Percentiles rank a stretch among this genome's conserved stretches.
These are phyloP conservation scores for Ophion slaviceki DNA, from an alignment of 2,888 invertebrate genomes.

Conservation along the genomic window DNA sequence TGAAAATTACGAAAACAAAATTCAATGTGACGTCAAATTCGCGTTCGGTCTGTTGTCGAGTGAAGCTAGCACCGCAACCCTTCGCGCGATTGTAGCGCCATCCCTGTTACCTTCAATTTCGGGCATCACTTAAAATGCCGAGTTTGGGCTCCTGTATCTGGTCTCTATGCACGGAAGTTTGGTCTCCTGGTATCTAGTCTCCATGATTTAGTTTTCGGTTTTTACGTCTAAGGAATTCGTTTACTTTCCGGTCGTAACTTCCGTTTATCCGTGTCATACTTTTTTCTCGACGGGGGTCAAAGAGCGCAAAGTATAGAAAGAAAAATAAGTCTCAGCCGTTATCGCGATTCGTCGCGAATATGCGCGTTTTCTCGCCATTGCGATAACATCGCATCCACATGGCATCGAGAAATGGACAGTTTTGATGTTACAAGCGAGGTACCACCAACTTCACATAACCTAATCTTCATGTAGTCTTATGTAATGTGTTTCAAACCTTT, in stretches of 20 bases:
- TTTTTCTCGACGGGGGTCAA: neutral
- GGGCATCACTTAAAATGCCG: no score
- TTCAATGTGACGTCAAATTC: no score
- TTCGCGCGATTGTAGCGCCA: no score
- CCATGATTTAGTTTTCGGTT: no score
- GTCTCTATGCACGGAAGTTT: no score
- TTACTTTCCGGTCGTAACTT: neutral
- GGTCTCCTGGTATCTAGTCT: no score
- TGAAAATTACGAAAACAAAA: no score
- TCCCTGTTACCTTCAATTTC: no score
- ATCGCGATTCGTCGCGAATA: neutral
- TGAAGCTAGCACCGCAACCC: no score
- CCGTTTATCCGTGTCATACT: neutral
- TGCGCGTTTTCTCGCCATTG: neutral
- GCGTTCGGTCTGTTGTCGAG: no score
- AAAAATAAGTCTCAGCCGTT: neutral
- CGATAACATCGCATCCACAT: slow-evolving; percentile 19
- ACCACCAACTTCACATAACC: slow-evolving; percentile 15
- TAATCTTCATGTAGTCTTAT: slow-evolving; percentile 26
- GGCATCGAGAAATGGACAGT: slow-evolving; percentile 57
- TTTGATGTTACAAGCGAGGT: slow-evolving; percentile 52
- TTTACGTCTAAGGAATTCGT: no score
- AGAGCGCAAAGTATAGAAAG: neutral
- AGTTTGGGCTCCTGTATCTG: no score
- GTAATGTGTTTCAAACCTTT: slow-evolving; percentile 30